phyloP scores from a whole-genome alignment of 2,113 vertebrate species.

The Strix aluco region DNA sequence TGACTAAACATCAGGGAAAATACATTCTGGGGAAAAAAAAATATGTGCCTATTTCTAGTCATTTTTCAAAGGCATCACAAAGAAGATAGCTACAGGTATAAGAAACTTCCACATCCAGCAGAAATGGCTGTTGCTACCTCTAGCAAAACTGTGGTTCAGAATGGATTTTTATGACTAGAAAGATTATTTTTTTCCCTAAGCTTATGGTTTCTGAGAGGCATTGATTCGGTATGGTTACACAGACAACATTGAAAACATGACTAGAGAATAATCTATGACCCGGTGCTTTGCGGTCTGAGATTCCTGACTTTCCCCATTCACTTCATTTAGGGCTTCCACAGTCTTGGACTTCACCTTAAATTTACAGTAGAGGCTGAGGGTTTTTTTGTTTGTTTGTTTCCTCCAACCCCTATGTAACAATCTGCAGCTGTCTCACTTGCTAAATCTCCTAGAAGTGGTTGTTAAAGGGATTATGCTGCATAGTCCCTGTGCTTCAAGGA shows the following conservation, averaged over 20 bases:
- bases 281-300: not conserved
- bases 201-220: not conserved
- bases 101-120: not conserved
- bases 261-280: not conserved
- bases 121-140: not conserved
- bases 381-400: not conserved
- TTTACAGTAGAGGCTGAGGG: too few relatives aligned
- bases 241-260: fast-evolving
- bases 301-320: not conserved
- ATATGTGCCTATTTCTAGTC: not conserved
- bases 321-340: not conserved
- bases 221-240: not conserved
- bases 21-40: too few relatives aligned
- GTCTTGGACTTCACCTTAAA: not conserved
- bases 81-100: not conserved
- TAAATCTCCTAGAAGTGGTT: not conserved
- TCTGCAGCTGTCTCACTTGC: not conserved
- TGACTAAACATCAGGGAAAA: not conserved
- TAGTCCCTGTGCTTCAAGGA: not conserved
- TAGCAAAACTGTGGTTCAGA: not conserved
- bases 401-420: not conserved
- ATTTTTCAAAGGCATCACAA: not conserved
- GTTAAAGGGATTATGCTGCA: not conserved
- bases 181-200: too few relatives aligned
- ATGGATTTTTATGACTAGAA: not conserved